phyloP scores from a whole-genome alignment of 2,113 vertebrate species.

The Sylvilagus bachmani region DNA sequence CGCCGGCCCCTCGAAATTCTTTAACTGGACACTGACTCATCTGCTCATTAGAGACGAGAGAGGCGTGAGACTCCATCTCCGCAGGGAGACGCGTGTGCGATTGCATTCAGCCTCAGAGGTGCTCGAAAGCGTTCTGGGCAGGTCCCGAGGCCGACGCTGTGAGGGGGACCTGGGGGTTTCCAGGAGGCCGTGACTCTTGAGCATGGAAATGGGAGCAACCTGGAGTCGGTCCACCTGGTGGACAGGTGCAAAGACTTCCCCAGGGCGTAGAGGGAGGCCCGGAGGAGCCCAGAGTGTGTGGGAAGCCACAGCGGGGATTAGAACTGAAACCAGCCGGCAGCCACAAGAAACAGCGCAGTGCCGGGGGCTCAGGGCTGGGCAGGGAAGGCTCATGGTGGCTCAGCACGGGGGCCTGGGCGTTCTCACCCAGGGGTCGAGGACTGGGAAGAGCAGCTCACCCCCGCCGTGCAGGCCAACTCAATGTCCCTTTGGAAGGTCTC shows the following conservation, averaged over 20 bases:
- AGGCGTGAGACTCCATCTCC: too few relatives aligned
- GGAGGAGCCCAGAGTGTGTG: neutral
- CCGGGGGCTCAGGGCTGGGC: neutral
- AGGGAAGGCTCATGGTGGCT: neutral
- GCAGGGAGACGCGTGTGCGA: neutral
- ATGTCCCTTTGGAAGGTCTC: neutral
- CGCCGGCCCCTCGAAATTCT: neutral
- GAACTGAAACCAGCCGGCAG: neutral
- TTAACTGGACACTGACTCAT: too few relatives aligned
- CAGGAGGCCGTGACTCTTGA: neutral
- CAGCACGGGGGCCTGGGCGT: neutral
- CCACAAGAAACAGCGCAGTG: neutral
- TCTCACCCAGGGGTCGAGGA: neutral
- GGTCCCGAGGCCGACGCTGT: neutral
- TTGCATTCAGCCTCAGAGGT: neutral
- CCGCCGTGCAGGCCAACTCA: fast-evolving
- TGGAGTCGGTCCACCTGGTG: neutral
- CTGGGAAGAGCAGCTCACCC: neutral
- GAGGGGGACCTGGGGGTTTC: too few relatives aligned
- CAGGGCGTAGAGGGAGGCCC: neutral
- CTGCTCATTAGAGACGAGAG: neutral
- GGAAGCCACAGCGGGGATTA: fast-evolving
- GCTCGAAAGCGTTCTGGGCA: neutral
- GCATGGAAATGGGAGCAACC: neutral
- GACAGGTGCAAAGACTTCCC: neutral